These are phyloP conservation scores for Limnephilus rhombicus DNA, from an alignment of 2,888 invertebrate genomes.

Conservation along the genomic window DNA sequence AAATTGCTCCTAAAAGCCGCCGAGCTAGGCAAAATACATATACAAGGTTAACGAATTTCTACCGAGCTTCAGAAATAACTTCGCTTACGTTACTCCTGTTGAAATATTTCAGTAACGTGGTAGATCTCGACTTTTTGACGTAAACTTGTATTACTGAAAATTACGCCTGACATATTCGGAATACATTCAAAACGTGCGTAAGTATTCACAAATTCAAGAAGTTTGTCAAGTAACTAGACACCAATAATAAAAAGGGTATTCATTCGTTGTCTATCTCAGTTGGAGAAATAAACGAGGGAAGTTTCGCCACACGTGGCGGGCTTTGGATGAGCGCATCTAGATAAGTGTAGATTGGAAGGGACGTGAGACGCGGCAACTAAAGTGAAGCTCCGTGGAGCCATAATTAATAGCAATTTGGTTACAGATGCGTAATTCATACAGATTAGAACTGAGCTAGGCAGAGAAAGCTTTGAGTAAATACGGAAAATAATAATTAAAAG, in stretches of 20 bases:
- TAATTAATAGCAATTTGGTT: slow-evolving; percentile 64
- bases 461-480: slow-evolving; percentile 27
- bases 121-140: background rate
- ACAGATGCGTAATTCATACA: slow-evolving; percentile 59
- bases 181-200: background rate
- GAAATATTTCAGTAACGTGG: background rate
- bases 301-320: background rate
- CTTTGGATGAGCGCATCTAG: background rate
- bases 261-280: background rate
- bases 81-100: background rate
- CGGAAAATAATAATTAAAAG: slow-evolving; percentile 50
- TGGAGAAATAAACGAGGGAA: background rate
- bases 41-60: background rate
- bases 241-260: background rate
- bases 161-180: background rate
- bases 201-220: background rate
- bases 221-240: background rate
- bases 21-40: background rate
- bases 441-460: slow-evolving; percentile 57
- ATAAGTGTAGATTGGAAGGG: background rate
- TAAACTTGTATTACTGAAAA: background rate
- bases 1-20: slow-evolving; percentile 42
- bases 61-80: background rate
- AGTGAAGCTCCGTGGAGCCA: slow-evolving; percentile 55
- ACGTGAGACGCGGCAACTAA: slow-evolving; percentile 49